Percentiles rank a stretch among this genome's conserved stretches.
phyloP scores from a whole-genome alignment of 2,888 invertebrate genomes.

The Hololepta plana region DNA sequence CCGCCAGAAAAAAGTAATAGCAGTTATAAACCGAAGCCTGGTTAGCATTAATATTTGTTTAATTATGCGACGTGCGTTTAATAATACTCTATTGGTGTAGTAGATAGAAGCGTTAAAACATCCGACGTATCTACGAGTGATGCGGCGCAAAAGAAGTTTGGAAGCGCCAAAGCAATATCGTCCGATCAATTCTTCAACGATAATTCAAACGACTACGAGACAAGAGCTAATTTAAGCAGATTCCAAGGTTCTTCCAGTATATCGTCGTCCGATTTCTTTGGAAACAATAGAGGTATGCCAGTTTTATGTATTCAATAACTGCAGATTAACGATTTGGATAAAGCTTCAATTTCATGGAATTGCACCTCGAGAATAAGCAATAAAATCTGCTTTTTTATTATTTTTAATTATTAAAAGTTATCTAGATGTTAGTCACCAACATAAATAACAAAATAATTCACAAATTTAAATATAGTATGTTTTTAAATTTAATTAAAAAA shows the following conservation, averaged over 20 bases:
- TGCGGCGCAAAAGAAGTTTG: constrained; percentile 89
- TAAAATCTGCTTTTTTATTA: not conserved
- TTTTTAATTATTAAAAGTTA: not conserved
- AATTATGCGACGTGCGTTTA: too few relatives aligned
- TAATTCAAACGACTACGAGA: constrained; percentile 32
- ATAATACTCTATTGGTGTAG: not conserved
- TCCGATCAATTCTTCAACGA: constrained; percentile 87
- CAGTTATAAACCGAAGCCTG: too few relatives aligned
- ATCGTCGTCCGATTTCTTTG: constrained; percentile 91
- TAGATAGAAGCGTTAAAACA: not conserved
- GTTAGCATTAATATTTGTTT: too few relatives aligned
- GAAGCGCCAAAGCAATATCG: constrained; percentile 92
- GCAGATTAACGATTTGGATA: too few relatives aligned
- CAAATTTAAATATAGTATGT: too few relatives aligned
- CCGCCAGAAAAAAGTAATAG: not conserved
- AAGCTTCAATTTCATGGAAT: not conserved
- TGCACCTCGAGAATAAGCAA: not conserved
- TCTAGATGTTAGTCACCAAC: too few relatives aligned
- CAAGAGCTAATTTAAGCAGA: constrained; percentile 39
- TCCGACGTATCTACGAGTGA: constrained; percentile 31
- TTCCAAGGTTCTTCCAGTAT: constrained; percentile 92
- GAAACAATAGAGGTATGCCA: constrained; percentile 15
- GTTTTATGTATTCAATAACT: too few relatives aligned
- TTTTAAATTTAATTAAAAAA: too few relatives aligned
- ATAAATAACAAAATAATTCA: too few relatives aligned